These are phyloP conservation scores for Drosophila mayaguana DNA, from an alignment of 2,888 invertebrate species.

Conservation along the genomic window DNA sequence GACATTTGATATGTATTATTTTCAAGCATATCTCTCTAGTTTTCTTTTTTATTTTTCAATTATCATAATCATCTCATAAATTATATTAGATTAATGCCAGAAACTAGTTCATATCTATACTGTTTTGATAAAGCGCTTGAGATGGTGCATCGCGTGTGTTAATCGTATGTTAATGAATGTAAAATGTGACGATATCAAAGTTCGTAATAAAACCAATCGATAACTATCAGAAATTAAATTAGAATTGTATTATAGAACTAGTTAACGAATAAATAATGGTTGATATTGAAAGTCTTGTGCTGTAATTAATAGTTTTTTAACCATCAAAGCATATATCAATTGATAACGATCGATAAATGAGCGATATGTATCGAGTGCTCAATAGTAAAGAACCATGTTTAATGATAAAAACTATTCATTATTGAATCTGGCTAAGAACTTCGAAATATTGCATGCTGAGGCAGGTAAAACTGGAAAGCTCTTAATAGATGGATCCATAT, in stretches of 20 bases:
- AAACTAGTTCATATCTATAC: conserved; percentile 31
- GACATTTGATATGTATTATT: conserved; percentile 21
- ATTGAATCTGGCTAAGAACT: not conserved
- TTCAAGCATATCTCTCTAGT: conserved; percentile 2
- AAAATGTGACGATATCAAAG: not conserved
- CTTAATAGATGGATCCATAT: not conserved
- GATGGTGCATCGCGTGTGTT: not conserved
- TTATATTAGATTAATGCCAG: conserved; percentile 6
- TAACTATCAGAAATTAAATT: not conserved
- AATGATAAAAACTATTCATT: too few relatives aligned
- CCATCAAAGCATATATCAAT: not conserved
- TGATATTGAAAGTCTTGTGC: too few relatives aligned
- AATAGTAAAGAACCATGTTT: too few relatives aligned
- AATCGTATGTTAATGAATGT: conserved; percentile 5
- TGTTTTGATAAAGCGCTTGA: not conserved
- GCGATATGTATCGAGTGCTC: not conserved
- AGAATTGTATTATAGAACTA: not conserved
- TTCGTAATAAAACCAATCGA: not conserved
- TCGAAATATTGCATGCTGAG: not conserved
- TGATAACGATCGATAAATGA: not conserved
- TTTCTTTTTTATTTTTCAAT: conserved; percentile 5
- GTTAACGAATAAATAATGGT: not conserved
- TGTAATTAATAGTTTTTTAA: too few relatives aligned
- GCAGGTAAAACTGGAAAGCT: not conserved
- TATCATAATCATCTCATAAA: conserved; percentile 25